Conservation (phyloP, 1,140 invertebrate species). For the Macrobrachium nipponense region DNA sequence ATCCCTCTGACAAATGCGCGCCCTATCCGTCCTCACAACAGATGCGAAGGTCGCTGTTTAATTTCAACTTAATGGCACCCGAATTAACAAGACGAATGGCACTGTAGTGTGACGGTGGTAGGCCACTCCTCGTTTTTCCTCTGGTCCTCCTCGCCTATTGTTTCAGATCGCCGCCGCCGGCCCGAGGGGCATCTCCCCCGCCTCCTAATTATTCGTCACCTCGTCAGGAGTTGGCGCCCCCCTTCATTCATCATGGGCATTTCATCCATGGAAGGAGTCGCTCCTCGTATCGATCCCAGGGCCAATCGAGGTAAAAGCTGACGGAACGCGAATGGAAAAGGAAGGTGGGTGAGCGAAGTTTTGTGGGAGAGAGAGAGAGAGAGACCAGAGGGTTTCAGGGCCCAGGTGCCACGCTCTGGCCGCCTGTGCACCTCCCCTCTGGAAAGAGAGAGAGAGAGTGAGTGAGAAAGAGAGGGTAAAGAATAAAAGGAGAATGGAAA, state of each 20-base stretch:
- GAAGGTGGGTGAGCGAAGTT: slow-evolving; percentile 11
- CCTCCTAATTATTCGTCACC: not conserved
- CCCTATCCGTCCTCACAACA: slow-evolving; percentile 61
- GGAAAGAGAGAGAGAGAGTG: slow-evolving; percentile 18
- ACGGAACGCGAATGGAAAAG: not conserved
- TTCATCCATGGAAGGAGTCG: not conserved
- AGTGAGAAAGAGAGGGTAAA: too few relatives aligned
- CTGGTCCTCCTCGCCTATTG: too few relatives aligned
- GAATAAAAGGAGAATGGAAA: slow-evolving; percentile 14
- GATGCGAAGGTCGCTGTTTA: slow-evolving; percentile 63
- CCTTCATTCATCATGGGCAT: not conserved
- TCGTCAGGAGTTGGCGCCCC: not conserved
- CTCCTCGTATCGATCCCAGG: not conserved
- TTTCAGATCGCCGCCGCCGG: too few relatives aligned
- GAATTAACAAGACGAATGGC: slow-evolving; percentile 63
- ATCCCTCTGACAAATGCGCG: slow-evolving; percentile 60
- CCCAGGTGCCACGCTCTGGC: slow-evolving; percentile 31
- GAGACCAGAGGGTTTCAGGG: not conserved
- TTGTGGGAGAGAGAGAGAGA: too few relatives aligned
- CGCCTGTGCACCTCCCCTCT: slow-evolving; percentile 1
- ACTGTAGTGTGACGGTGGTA: slow-evolving; percentile 52
- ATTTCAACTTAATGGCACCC: slow-evolving; percentile 63
- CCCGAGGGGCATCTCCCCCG: not conserved
- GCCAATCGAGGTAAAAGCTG: not conserved
- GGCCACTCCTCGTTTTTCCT: not conserved